A percentile compares a stretch with the other conserved stretches of the same genome.
Conservation (phyloP, 2,888 invertebrate genomes). For the Liposcelis brunnea region DNA sequence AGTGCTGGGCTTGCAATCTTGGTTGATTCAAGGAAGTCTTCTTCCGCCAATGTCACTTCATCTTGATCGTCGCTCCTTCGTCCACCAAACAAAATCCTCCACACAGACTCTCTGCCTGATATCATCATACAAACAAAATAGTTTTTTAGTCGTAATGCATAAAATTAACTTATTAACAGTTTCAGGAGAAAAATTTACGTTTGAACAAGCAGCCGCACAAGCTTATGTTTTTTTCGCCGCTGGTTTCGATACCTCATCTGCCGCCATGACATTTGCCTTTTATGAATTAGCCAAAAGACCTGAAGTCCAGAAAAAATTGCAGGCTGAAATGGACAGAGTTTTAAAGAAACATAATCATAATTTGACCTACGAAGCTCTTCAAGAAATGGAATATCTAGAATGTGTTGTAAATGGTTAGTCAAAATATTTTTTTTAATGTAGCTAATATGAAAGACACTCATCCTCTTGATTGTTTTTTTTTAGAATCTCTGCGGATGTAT, state of each 20-base stretch:
- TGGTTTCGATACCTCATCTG: conserved; percentile 33
- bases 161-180: too few species aligned
- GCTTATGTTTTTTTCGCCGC: conserved; percentile 30
- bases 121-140: too few species aligned
- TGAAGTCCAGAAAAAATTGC: conserved; percentile 26
- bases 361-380: conserved; percentile 27
- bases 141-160: too few species aligned
- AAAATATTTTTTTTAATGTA: too few species aligned
- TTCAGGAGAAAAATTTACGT: conserved; percentile 21
- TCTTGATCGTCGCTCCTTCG: too few species aligned
- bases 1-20: too few species aligned
- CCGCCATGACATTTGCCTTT: conserved; percentile 28
- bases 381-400: conserved; percentile 30
- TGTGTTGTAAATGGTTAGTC: conserved; percentile 26
- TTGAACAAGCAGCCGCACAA: conserved; percentile 29
- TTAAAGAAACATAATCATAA: conserved; percentile 22
- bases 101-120: too few species aligned
- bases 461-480: too few species aligned
- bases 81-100: too few species aligned
- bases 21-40: too few species aligned
- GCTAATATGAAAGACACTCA: too few species aligned
- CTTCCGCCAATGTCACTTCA: too few species aligned
- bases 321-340: conserved; percentile 25
- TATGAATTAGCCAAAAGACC: conserved; percentile 28
- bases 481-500: conserved; percentile 22